A percentile compares a stretch with the other conserved stretches of the same genome.
Evolutionary conservation across 2,113 vertebrate genomes (phyloP).

Genomic region (Tetraodon nigroviridis): DNA sequence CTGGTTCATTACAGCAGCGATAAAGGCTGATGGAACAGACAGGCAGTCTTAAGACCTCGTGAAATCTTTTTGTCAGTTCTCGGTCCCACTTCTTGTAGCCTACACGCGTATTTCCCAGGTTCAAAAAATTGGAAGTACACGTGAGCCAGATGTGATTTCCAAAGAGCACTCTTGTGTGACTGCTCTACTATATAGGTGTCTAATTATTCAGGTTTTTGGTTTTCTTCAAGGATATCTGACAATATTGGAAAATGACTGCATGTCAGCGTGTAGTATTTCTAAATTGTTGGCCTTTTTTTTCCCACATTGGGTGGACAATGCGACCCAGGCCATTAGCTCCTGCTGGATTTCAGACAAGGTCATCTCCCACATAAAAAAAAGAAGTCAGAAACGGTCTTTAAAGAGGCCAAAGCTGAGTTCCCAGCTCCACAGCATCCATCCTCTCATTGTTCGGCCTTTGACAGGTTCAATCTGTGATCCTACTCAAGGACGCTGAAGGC

Average conservation of each 20-base stretch:
- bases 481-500: conserved; percentile 40
- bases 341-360: conserved; percentile 37
- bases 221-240: no score
- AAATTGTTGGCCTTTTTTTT: no score
- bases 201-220: no score
- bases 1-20: background rate
- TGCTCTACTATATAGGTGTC: no score
- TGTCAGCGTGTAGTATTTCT: no score
- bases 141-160: conserved; percentile 2
- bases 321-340: conserved; percentile 23
- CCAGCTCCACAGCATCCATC: conserved; percentile 23
- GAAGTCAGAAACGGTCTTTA: conserved; percentile 17
- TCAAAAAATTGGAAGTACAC: conserved; percentile 26
- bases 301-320: conserved; percentile 19
- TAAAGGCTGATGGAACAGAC: conserved; percentile 2
- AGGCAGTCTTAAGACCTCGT: background rate
- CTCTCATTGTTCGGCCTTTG: conserved; percentile 18
- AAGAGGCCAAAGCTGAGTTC: conserved; percentile 13
- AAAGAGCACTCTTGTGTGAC: background rate
- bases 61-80: conserved; percentile 4
- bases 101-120: conserved; percentile 22
- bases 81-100: conserved; percentile 24
- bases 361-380: conserved; percentile 34
- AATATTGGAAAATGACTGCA: no score
- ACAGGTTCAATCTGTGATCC: conserved; percentile 27